A percentile compares a stretch with the other conserved stretches of the same genome.
phyloP scores from a whole-genome alignment of 2,797 vertebrate species.

The Argya squamiceps region DNA sequence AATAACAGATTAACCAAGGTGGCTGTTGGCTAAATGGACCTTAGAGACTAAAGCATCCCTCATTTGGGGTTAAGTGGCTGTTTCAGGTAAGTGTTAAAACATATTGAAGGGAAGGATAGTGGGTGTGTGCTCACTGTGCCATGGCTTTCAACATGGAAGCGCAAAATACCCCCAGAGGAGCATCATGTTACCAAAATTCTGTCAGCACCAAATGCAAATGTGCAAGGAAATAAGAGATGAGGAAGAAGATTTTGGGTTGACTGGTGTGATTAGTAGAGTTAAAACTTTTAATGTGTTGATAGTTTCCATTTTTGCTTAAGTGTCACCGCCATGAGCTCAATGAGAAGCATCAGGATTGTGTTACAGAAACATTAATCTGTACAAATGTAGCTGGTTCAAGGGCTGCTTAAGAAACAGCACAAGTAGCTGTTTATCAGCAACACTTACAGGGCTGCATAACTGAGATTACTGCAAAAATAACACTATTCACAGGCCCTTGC shows the following conservation, averaged over 20 bases:
- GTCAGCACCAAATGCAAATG: background rate
- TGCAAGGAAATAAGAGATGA: background rate
- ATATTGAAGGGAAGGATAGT: background rate
- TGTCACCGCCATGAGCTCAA: background rate
- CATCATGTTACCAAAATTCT: background rate
- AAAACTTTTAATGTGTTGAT: background rate
- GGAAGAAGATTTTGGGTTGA: background rate
- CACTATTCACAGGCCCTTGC: background rate
- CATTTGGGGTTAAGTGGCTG: background rate
- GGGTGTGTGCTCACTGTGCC: background rate
- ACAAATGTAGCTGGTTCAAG: background rate
- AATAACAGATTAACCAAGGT: background rate
- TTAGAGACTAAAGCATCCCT: background rate
- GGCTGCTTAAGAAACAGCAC: background rate
- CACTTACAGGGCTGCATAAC: background rate
- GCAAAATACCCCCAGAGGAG: background rate
- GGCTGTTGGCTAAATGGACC: background rate
- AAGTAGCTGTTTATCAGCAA: background rate
- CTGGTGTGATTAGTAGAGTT: background rate
- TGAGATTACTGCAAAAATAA: background rate
- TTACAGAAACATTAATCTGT: background rate
- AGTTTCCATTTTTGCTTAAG: background rate
- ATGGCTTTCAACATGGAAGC: background rate
- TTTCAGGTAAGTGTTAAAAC: background rate
- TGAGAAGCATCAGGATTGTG: background rate